Evolutionary conservation across 53 echinoderm and acorn worm species (phyloP).

Genomic region (Actinopyga echinites): DNA sequence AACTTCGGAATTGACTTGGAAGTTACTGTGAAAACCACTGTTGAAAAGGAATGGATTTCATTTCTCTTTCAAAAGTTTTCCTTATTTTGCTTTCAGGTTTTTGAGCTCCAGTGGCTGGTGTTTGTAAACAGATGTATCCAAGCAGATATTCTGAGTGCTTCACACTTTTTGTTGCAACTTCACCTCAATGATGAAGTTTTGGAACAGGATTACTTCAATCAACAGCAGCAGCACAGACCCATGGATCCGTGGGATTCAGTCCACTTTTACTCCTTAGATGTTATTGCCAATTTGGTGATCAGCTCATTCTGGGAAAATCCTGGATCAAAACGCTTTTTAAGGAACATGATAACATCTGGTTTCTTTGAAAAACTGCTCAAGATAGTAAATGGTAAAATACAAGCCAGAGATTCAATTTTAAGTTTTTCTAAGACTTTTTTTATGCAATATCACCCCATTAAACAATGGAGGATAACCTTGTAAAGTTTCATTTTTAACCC

Average conservation of each 20-base stretch:
- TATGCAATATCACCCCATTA: too few species aligned
- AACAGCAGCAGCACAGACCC: neutral
- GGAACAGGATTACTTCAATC: conserved; percentile 9
- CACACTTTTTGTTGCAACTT: conserved; percentile 59
- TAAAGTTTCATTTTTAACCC: too few species aligned
- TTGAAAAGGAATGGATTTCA: too few species aligned
- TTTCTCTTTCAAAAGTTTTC: neutral
- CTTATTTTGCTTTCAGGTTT: conserved; percentile 11
- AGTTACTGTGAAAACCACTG: too few species aligned
- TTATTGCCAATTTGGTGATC: conserved; percentile 63
- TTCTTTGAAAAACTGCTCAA: conserved; percentile 16
- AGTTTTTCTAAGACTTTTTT: too few species aligned
- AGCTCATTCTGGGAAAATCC: conserved; percentile 48
- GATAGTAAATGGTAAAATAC: neutral
- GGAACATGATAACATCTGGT: conserved; percentile 1
- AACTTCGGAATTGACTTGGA: too few species aligned
- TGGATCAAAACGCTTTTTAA: conserved; percentile 2
- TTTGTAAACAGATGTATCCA: conserved; percentile 57
- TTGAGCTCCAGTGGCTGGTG: conserved; percentile 37
- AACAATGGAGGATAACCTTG: too few species aligned
- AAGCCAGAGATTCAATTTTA: neutral
- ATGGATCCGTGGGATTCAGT: conserved; percentile 75
- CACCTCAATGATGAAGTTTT: conserved; percentile 30
- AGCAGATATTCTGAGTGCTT: conserved; percentile 60
- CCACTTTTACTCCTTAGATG: conserved; percentile 70